Percentiles rank a stretch among this genome's conserved stretches.
These are phyloP conservation scores for Petrophora chlorosata DNA, from an alignment of 2,888 invertebrate species.

Conservation along the genomic window DNA sequence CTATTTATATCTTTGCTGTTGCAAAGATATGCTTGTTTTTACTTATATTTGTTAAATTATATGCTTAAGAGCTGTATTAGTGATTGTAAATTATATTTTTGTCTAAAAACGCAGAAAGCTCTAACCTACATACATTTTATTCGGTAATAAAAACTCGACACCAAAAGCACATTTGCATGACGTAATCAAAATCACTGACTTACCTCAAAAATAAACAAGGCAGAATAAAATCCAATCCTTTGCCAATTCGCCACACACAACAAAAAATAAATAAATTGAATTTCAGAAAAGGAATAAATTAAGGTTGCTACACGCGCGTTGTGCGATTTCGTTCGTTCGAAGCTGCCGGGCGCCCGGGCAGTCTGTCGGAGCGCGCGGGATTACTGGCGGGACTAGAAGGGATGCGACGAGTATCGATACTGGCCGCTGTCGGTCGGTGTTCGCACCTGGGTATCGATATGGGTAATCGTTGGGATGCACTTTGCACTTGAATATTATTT, in stretches of 20 bases:
- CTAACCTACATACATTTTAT: not conserved
- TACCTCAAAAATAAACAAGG: slow-evolving; percentile 42
- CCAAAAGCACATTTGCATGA: slow-evolving; percentile 10
- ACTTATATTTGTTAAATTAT: too few relatives aligned
- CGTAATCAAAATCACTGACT: slow-evolving; percentile 36
- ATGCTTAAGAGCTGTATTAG: too few relatives aligned
- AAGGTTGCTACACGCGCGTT: slow-evolving; percentile 64
- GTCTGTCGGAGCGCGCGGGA: slow-evolving; percentile 57
- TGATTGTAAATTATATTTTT: too few relatives aligned
- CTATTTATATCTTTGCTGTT: too few relatives aligned
- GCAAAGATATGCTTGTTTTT: too few relatives aligned
- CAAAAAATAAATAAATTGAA: slow-evolving; percentile 37
- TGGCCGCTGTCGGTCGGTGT: not conserved
- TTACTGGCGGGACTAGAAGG: slow-evolving; percentile 49
- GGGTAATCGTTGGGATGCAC: slow-evolving; percentile 6
- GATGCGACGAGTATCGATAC: slow-evolving; percentile 53
- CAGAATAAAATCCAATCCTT: slow-evolving; percentile 53
- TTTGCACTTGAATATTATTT: not conserved
- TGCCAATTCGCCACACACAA: slow-evolving; percentile 31
- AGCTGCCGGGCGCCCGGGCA: slow-evolving; percentile 78
- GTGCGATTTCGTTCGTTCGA: slow-evolving; percentile 78
- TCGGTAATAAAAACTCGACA: not conserved
- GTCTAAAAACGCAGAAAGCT: not conserved
- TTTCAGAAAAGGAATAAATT: slow-evolving; percentile 48
- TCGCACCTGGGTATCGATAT: slow-evolving; percentile 13